These are phyloP conservation scores for Emesis castigata DNA, from an alignment of 2,888 invertebrate species.

Conservation along the genomic window DNA sequence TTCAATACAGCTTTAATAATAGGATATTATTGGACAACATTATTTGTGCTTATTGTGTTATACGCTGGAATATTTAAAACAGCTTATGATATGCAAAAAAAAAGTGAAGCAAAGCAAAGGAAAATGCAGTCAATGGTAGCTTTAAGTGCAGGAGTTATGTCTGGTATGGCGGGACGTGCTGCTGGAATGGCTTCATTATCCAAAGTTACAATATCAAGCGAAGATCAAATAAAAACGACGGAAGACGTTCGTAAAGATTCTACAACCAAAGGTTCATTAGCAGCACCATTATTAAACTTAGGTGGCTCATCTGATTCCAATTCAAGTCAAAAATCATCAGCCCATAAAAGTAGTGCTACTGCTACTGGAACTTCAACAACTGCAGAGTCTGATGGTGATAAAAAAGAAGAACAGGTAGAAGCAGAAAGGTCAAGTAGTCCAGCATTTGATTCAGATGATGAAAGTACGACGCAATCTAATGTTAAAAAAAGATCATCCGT, in stretches of 20 bases:
- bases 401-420: constrained; percentile 86
- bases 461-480: constrained; percentile 91
- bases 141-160: constrained; percentile 96
- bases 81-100: constrained; percentile 98
- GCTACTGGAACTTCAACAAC: constrained; percentile 89
- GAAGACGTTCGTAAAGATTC: constrained; percentile 81
- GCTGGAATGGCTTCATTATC: constrained; percentile 96
- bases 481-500: constrained; percentile 90
- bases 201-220: constrained; percentile 92
- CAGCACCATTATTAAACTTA: constrained; percentile 80
- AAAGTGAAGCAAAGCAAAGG: constrained; percentile 98
- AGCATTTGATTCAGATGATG: constrained; percentile 98
- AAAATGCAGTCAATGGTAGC: constrained; percentile 98
- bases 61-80: constrained; percentile 99
- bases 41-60: constrained; percentile 97
- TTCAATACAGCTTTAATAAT: constrained; percentile 99
- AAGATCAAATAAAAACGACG: constrained; percentile 91
- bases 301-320: constrained; percentile 88
- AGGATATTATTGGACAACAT: constrained; percentile 98
- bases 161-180: constrained; percentile 96
- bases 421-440: constrained; percentile 96
- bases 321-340: constrained; percentile 89
- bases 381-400: constrained; percentile 83
- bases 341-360: constrained; percentile 88
- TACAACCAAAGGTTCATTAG: constrained; percentile 79